Base-by-base conservation (phyloP, 2,888 invertebrate species). In the Ligdia adustata region DNA sequence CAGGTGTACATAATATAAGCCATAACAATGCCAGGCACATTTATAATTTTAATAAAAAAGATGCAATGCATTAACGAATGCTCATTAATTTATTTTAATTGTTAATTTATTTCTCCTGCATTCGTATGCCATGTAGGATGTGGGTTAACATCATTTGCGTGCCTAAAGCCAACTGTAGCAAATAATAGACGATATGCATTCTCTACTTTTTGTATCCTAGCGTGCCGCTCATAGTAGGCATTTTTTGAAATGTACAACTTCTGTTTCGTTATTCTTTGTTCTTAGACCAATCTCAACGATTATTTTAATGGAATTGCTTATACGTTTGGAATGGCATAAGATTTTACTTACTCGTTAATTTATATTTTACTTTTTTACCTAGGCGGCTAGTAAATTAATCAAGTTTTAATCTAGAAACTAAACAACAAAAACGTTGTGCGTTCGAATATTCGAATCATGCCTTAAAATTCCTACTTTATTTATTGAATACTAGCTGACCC, bases 81-180 rank as follows among this genome's bases (percentile, higher is more conserved):
- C 11, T 24, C 18, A 31, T 40, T 26, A 40, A 18, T 40, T 15
- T 29, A 14, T 38, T 12, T 39, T 40, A 47, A 16, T 22, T 37
- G 33, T 26, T 33, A 42, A 29, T 48, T 32, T 46, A 46, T 42
- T 38, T 37, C 26, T 32, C 15, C 38, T 22, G 42, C 41, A 42
- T 42, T 20, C 31, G 14, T 31, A 22, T 9, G 42, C 38, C 42
- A 38, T 42, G 42, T 49, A 28, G 35, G 37, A n/a, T n/a, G n/a
- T n/a, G n/a, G n/a, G n/a, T 13, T 33, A 15, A 6, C 14, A 27
- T 24, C 34, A 55, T 58, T 58, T 47, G 55, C 58, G 55, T 58
- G 58, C 32, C 40, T 28, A 41, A 43, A 24, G 27, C 9, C 45
- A 38, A 49, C 48, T 37, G 37, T 41, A 35, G 53, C 55, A 53